phyloP scores from a whole-genome alignment of 2,113 vertebrate genomes.

The Eptatretus burgeri region DNA sequence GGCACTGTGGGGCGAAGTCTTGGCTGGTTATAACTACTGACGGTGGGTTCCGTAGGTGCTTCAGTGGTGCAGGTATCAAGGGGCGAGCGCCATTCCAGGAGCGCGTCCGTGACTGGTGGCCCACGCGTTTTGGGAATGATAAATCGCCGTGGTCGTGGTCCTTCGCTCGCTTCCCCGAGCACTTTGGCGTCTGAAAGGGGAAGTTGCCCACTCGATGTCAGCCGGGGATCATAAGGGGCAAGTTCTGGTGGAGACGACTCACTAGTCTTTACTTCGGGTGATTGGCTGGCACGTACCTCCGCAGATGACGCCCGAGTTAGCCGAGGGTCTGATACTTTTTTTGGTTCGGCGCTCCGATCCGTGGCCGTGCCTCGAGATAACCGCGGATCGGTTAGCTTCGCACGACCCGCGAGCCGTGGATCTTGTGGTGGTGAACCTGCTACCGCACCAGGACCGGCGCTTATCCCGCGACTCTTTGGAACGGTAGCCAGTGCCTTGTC shows the following conservation, averaged over 20 bases:
- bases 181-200: slow-evolving; percentile 10
- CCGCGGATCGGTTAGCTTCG: slow-evolving; percentile 27
- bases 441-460: not conserved
- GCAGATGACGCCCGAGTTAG: slow-evolving; percentile 12
- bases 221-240: slow-evolving; percentile 47
- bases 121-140: slow-evolving; percentile 13
- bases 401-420: slow-evolving; percentile 33
- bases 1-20: slow-evolving; percentile 27
- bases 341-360: slow-evolving; percentile 13
- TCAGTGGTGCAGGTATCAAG: slow-evolving; percentile 40
- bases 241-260: slow-evolving; percentile 18
- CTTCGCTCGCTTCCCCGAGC: not conserved
- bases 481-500: not conserved
- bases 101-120: slow-evolving; percentile 12
- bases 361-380: slow-evolving; percentile 21
- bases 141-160: not conserved
- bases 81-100: slow-evolving; percentile 30
- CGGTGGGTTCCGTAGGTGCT: slow-evolving; percentile 33
- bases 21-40: slow-evolving; percentile 71
- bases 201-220: slow-evolving; percentile 22
- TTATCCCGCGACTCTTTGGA: not conserved
- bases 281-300: slow-evolving; percentile 2
- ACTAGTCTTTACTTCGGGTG: slow-evolving; percentile 7
- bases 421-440: slow-evolving; percentile 16
- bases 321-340: slow-evolving; percentile 16